Evolutionary conservation across 2,888 invertebrate genomes (phyloP).

Genomic region (Machimus atricapillus): DNA sequence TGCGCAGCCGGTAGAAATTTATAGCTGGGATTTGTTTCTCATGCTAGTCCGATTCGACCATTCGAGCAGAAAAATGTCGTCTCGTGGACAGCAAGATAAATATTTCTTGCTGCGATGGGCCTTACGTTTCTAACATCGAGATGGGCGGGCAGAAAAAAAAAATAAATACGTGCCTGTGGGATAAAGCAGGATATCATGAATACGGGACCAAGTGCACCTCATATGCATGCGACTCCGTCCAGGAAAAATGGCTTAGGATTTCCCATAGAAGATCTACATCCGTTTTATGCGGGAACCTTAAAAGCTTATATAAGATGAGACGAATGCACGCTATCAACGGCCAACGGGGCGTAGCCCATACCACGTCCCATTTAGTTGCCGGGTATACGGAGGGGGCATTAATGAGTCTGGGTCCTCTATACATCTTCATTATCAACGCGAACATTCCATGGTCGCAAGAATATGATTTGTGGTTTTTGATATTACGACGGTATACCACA

Average conservation of each 20-base stretch:
- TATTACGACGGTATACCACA: not conserved
- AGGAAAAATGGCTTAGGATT: not conserved
- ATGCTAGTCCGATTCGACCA: not conserved
- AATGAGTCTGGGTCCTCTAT: conserved; percentile 10
- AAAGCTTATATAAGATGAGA: not conserved
- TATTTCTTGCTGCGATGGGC: conserved; percentile 5
- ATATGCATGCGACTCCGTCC: not conserved
- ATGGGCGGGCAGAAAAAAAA: no score
- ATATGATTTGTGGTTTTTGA: conserved; percentile 17
- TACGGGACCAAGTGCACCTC: no score
- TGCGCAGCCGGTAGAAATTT: not conserved
- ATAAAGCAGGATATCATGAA: not conserved
- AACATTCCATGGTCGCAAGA: not conserved
- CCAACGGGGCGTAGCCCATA: not conserved
- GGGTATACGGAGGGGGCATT: not conserved
- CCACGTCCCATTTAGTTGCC: not conserved
- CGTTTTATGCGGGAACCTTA: not conserved
- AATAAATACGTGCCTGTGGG: not conserved
- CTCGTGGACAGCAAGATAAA: conserved; percentile 15
- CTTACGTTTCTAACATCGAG: not conserved
- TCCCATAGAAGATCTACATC: not conserved
- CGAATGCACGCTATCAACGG: not conserved
- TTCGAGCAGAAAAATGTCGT: conserved; percentile 32
- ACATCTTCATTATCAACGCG: conserved; percentile 26
- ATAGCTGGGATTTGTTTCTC: conserved; percentile 9